Base-by-base conservation (phyloP, 92 coral and sea anemone species). In the Siderastrea siderea region DNA sequence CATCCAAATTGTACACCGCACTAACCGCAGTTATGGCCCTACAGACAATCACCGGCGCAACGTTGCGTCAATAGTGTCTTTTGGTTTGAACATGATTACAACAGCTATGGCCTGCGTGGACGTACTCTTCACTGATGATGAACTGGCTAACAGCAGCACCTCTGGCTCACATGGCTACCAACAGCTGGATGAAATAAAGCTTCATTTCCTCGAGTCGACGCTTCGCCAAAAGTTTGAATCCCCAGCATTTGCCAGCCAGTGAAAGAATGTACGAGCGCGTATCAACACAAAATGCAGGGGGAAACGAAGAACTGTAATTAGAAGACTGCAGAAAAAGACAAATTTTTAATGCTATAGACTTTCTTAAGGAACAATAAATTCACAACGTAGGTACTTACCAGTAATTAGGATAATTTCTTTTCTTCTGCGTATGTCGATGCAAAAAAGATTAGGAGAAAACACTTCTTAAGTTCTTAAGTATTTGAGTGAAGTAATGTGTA, bases 221-320 rank as follows among this genome's bases (percentile, higher is more conserved):
- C 84, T 89, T 13, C 79, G 71, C 47, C 38, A 55, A 77, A 89
- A 76, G 68, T 82, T 89, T 57, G 84, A 74, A 14, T 57, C 92
- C 8, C 76, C 88, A 68, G 72, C 15, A 17, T 88, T 88, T 74
- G 11, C 63, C 55, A 84, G 74, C 47, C 79, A 88, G 74, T 88
- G 91, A 84, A 55, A 51, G 14, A 17, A 67, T 61, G 65, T 83
- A 38, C 44, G 46, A 16, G 51, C 64, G 5, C 76, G 68, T 7
- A 83, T 83, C 4, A 89, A 89, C 55, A 89, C 92, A 15, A 89
- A 89, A 79, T 82, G 92, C 71, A 50, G 88, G 63, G 87, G 87
- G 26, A 88, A 88, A 65, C 55, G 87, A 17, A 58, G 91, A n/a
- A 88, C 91, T 46, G 67, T 78, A 63, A 79, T 86, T 77, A 75